Evolutionary conservation across 2,888 invertebrate species (phyloP), one percentile per base, ranked within the genome.

Genomic region (Campoplex capitator): DNA sequence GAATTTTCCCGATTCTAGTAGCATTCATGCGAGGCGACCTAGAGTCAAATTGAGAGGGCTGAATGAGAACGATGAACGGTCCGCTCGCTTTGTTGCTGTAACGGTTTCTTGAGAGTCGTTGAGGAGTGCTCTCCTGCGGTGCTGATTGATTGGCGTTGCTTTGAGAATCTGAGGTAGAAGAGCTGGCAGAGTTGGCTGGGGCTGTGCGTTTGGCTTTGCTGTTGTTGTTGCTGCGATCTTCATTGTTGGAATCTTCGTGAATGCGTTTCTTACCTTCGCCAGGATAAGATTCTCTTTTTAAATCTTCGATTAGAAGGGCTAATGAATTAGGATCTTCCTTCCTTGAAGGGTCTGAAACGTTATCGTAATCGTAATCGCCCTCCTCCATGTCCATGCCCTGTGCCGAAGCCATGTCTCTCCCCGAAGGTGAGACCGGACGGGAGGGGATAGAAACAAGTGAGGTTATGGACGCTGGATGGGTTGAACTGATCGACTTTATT

Each of bases 41-140:
- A 2, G 11, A 8, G 42, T 67, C 65, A 4, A 73, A 65, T 9
- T 11, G 16, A 23, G 23, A 3, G 2, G 73, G 81, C 1, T 65
- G 74, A 3, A 73, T 23, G 3, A 81, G 54, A 18, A 81, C 42
- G 3, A 38, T 28, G 67, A 74, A 81, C 2, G 81, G 74, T 16
- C 81, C 67, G 2, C 3, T 3, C 8, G 32, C n/a, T n/a, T 73
- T 67, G 4, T 38, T 35, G 38, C 38, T 16, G 58, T 81, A 81
- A 28, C 42, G 68, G 42, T 79, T 79, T 4, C 32, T 54, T 16
- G 23, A n/a, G 1, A 70, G 48, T 62, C 62, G 23, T 11, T 62
- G 28, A 28, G 32, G 23, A 23, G 23, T 62, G 62, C 11, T 62
- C 18, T 23, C 28, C 32, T 23, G 62, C 1, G 62, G 3, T 3